phyloP scores from a whole-genome alignment of 1,140 invertebrate species.

The Papilio xuthus region DNA sequence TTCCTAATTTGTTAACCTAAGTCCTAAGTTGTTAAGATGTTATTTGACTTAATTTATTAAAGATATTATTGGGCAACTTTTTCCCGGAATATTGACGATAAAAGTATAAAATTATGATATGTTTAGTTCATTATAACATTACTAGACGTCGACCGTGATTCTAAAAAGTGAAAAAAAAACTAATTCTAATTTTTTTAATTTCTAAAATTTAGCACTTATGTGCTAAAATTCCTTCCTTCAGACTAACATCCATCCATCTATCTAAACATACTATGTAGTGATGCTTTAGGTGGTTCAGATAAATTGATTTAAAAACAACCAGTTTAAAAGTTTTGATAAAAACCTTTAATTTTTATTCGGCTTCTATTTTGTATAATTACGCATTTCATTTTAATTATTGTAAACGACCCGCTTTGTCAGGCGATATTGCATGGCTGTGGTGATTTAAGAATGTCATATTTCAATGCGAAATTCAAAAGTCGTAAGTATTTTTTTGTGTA shows the following conservation, averaged over 20 bases:
- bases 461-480: slow-evolving; percentile 1
- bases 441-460: neutral
- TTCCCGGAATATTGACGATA: neutral
- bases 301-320: neutral
- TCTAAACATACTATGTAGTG: neutral
- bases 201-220: too few relatives aligned
- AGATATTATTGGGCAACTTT: neutral
- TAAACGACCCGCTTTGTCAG: slow-evolving; percentile 18
- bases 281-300: neutral
- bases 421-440: neutral
- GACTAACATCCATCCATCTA: too few relatives aligned
- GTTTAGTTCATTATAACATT: neutral
- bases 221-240: too few relatives aligned
- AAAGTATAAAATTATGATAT: neutral
- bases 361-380: neutral
- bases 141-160: too few relatives aligned
- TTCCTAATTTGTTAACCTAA: neutral
- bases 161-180: too few relatives aligned
- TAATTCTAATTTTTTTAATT: too few relatives aligned
- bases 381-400: slow-evolving; percentile 9
- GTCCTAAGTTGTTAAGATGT: too few relatives aligned
- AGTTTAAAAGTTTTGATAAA: neutral
- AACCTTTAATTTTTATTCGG: slow-evolving; percentile 3
- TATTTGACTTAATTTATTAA: too few relatives aligned
- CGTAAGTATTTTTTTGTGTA: neutral